Base-by-base conservation (phyloP, 92 coral and sea anemone species). In the Epizoanthus stellaris region DNA sequence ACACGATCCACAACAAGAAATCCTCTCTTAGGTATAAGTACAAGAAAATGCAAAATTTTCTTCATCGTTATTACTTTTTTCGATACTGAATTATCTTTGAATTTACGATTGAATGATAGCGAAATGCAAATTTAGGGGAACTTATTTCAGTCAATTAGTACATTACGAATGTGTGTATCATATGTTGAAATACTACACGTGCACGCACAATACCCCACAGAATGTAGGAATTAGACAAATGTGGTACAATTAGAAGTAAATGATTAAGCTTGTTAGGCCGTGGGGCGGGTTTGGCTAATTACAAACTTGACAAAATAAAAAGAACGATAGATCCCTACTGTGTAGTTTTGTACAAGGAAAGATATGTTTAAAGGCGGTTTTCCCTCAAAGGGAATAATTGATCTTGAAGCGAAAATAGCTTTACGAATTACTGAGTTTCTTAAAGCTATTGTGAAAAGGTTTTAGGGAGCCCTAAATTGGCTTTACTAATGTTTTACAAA, bases 151-250 rank as follows among this genome's bases (percentile, higher is more conserved):
- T 90, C 82, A 91, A 89, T 89, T 85, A 82, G 81, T 83, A 54
- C 84, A 82, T 86, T 91, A 82, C 80, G 64, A 73, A 66, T 64
- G 58, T 64, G 64, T 84, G 77, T 73, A 70, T 87, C 89, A 87
- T 85, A 87, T 92, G 80, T 85, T 67, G 69, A 74, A 39, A 30
- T 14, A 3, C n/a, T n/a, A 86, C 98, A 94, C 98, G 98, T 94
- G 98, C 93, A 95, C 49, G 43, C 38, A 77, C 82, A 77, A 77
- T 77, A 25, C 71, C 39, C 56, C 14, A 52, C 56, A 63, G 72
- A 77, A 77, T 63, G 47, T 70, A 62, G 71, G 70, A 62, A 62
- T 63, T 38, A 61, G 5, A 57, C 47, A 20, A 57, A 42, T 5
- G 42, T 21, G 49, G 19, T 20, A 66, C 58, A 77, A 77, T 77